Conservation (phyloP, 1,140 invertebrate species). For the Tenebrio molitor region DNA sequence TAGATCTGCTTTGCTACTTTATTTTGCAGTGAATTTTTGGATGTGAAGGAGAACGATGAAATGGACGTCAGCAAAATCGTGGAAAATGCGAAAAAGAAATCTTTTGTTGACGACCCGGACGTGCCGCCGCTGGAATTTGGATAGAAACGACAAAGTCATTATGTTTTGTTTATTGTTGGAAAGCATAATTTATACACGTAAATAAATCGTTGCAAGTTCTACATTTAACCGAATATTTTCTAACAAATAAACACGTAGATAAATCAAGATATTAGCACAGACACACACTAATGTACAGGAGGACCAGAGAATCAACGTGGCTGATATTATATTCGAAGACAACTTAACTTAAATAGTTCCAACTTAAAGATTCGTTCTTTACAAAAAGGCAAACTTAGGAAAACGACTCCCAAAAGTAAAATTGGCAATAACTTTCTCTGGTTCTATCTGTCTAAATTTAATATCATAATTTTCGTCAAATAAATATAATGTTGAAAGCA, state of each 20-base stretch:
- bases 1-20: not conserved
- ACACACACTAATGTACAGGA: conserved; percentile 38
- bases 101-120: conserved; percentile 53
- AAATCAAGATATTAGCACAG: conserved; percentile 30
- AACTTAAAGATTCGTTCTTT: no score
- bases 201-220: conserved; percentile 34
- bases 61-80: conserved; percentile 63
- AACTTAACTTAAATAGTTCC: conserved; percentile 6
- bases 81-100: conserved; percentile 53
- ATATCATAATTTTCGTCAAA: conserved; percentile 7
- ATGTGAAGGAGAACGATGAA: conserved; percentile 54
- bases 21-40: conserved; percentile 52
- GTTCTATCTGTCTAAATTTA: conserved; percentile 11
- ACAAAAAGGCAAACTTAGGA: no score
- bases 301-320: conserved; percentile 18
- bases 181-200: conserved; percentile 34
- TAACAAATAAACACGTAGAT: conserved; percentile 38
- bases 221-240: conserved; percentile 31
- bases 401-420: no score
- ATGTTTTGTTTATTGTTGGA: conserved; percentile 29
- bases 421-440: not conserved
- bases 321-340: not conserved
- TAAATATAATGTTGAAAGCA: conserved; percentile 33
- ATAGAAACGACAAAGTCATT: conserved; percentile 51
- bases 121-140: conserved; percentile 62